Conservation (phyloP, 2,113 vertebrate genomes). For the Ondatra zibethicus region DNA sequence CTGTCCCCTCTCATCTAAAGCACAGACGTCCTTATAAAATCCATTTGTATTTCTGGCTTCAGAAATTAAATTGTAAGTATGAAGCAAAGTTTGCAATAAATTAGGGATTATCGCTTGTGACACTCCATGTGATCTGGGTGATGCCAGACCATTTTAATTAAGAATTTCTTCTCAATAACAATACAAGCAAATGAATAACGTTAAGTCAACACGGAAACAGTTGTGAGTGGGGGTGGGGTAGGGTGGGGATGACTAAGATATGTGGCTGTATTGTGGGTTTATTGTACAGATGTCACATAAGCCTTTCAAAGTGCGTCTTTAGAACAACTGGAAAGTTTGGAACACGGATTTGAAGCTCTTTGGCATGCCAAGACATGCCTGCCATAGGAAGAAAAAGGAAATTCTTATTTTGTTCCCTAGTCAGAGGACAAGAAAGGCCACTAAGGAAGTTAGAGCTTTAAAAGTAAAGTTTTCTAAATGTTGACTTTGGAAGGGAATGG, state of each 20-base stretch:
- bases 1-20: conserved; percentile 19
- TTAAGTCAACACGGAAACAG: conserved; percentile 68
- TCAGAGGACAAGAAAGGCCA: conserved; percentile 32
- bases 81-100: conserved; percentile 58
- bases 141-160: conserved; percentile 66
- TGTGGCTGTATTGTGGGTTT: not conserved
- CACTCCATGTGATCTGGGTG: not conserved
- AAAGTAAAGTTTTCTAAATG: conserved; percentile 35
- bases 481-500: conserved; percentile 32
- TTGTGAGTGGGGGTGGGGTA: not conserved
- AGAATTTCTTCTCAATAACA: conserved; percentile 68
- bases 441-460: conserved; percentile 40
- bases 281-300: conserved; percentile 65
- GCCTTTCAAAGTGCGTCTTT: conserved; percentile 62
- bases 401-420: conserved; percentile 76
- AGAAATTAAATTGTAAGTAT: conserved; percentile 69
- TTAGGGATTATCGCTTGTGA: conserved; percentile 44
- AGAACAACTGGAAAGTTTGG: conserved; percentile 18
- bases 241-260: conserved; percentile 21
- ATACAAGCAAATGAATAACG: conserved; percentile 69
- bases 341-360: conserved; percentile 15
- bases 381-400: not conserved
- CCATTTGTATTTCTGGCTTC: conserved; percentile 62
- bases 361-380: conserved; percentile 70
- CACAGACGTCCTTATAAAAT: conserved; percentile 56